phyloP scores from a whole-genome alignment of 2,888 invertebrate genomes.

The Petrolisthes cinctipes region DNA sequence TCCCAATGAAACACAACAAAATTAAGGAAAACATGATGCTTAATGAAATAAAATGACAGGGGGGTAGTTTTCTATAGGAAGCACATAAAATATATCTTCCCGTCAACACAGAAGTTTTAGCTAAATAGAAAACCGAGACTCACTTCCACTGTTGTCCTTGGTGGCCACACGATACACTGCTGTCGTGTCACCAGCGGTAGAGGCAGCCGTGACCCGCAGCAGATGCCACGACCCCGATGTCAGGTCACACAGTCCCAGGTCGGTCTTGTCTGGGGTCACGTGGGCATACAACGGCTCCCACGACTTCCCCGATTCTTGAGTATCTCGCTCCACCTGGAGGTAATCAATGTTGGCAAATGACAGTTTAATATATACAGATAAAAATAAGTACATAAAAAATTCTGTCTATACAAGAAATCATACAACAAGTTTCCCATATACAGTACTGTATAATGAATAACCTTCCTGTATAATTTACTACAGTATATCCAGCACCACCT shows the following conservation, averaged over 20 bases:
- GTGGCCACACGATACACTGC: slow-evolving; percentile 53
- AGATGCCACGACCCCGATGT: slow-evolving; percentile 40
- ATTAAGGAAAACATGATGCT: no score
- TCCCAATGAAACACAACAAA: no score
- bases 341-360: background rate
- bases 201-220: slow-evolving; percentile 49
- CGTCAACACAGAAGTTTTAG: no score
- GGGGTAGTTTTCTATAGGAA: no score
- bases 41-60: no score
- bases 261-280: slow-evolving; percentile 42
- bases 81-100: no score
- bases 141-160: slow-evolving; percentile 37
- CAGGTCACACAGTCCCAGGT: slow-evolving; percentile 57
- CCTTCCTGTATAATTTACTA: no score
- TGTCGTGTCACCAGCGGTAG: slow-evolving; percentile 54
- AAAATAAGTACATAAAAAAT: no score
- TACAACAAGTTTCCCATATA: no score
- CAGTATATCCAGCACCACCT: no score
- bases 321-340: slow-evolving; percentile 52
- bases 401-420: no score
- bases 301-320: slow-evolving; percentile 19
- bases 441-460: no score
- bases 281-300: slow-evolving; percentile 49
- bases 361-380: background rate
- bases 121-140: slow-evolving; percentile 5